Evolutionary conservation across 1,140 invertebrate genomes (phyloP), one percentile per base, ranked within the genome.

Genomic region (Aphelenchoides avenae): DNA sequence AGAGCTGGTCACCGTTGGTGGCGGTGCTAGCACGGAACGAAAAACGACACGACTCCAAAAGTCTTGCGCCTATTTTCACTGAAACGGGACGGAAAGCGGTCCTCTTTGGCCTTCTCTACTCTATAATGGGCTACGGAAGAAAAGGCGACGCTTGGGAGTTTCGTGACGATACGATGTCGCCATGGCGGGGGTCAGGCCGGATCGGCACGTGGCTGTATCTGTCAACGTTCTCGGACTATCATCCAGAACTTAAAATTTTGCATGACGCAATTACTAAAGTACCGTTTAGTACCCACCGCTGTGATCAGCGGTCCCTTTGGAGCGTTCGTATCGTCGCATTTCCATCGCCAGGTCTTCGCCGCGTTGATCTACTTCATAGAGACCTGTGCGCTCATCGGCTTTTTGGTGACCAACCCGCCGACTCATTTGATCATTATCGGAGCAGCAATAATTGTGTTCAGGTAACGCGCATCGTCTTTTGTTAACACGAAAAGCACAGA

Each of bases 341-440:
- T 67, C 20, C 61, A 63, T 39, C 62, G 61, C 13, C 62, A 59
- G 33, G 61, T 66, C n/a, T 54, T 63, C 24, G 61, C 61, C 37
- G 47, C 53, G 7, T 63, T 63, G 22, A 56, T 63, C 11, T 63
- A 63, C 26, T 27, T 63, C 11, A 30, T 63, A 22, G 61, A 63
- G 40, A 20, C 24, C 2, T 13, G 57, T 15, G 42, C 62, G 9
- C 15, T 63, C 22, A 39, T 63, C n/a, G n/a, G 66, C 2, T 62
- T 62, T 46, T 37, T 62, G 20, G 30, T 44, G 20, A 64, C 51
- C 20, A 27, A n/a, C 20, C 60, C 60, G n/a, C 15, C 27, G 11
- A 5, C 43, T 20, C 18, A 22, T 11, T 27, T 62, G 29, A 47
- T 64, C 29, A 26, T 36, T 4, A 57, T 62, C 58, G 61, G 60